phyloP scores from a whole-genome alignment of 2,113 vertebrate species.

The Patagioenas fasciata region DNA sequence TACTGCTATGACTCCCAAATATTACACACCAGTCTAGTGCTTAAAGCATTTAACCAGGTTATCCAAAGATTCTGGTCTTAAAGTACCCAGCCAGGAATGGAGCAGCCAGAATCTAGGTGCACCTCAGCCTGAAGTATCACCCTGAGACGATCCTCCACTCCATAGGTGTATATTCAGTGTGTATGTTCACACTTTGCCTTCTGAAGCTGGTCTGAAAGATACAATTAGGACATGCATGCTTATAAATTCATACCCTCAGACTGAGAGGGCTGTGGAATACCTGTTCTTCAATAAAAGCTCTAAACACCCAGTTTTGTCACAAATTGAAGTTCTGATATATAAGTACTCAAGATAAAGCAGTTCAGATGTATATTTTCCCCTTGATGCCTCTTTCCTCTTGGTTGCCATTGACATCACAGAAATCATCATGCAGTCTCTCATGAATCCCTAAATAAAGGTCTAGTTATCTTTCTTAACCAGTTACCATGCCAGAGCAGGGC shows the following conservation, averaged over 20 bases:
- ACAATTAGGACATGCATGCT: neutral
- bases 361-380: neutral
- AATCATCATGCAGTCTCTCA: neutral
- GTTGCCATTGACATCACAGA: neutral
- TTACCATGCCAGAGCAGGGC: neutral
- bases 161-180: accelerated
- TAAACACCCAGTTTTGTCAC: neutral
- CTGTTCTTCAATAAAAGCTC: neutral
- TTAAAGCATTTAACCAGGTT: neutral
- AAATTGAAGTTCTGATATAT: neutral
- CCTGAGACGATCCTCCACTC: neutral
- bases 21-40: neutral
- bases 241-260: neutral
- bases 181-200: neutral
- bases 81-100: neutral
- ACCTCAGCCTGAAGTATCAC: neutral
- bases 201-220: neutral
- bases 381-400: neutral
- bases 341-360: neutral
- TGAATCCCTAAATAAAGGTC: neutral
- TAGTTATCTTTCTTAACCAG: neutral
- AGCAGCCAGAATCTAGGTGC: neutral
- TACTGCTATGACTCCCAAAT: neutral
- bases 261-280: neutral
- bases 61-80: neutral